These are phyloP conservation scores for Apantesis nais DNA, from an alignment of 2,888 invertebrate species.

Conservation along the genomic window DNA sequence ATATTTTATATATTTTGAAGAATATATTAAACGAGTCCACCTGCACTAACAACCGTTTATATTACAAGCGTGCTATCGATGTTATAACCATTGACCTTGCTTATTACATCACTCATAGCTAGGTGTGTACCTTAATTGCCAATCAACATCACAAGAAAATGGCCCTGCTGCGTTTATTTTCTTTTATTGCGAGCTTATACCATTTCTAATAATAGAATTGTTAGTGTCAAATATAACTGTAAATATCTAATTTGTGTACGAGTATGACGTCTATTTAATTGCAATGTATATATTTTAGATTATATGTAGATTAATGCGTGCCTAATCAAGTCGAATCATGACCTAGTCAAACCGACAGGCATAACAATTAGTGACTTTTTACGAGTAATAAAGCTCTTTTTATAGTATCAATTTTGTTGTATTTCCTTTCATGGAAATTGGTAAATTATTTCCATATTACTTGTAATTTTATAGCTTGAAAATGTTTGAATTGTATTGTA, in stretches of 20 bases:
- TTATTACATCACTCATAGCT: constrained; percentile 8
- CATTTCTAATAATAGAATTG: neutral
- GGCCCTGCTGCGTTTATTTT: neutral
- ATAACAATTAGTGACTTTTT: neutral
- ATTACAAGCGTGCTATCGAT: neutral
- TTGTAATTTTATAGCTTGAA: too few relatives aligned
- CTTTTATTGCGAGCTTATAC: neutral
- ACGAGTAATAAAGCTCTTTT: too few relatives aligned
- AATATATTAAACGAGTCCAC: neutral
- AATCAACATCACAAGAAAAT: constrained; percentile 1
- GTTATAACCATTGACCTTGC: constrained; percentile 6
- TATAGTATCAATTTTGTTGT: too few relatives aligned
- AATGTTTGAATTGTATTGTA: too few relatives aligned
- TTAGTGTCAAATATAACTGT: neutral
- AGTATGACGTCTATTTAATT: neutral
- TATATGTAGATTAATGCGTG: neutral
- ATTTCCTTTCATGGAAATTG: too few relatives aligned
- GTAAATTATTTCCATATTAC: too few relatives aligned
- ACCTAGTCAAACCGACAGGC: neutral
- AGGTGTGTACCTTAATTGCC: constrained; percentile 6
- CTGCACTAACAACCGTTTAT: neutral
- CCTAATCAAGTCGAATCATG: neutral
- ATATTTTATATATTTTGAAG: neutral
- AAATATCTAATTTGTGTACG: neutral
- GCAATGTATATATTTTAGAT: neutral